Evolutionary conservation across 2,888 invertebrate genomes (phyloP), one percentile per base, ranked within the genome.

Genomic region (Oscheius sp.): DNA sequence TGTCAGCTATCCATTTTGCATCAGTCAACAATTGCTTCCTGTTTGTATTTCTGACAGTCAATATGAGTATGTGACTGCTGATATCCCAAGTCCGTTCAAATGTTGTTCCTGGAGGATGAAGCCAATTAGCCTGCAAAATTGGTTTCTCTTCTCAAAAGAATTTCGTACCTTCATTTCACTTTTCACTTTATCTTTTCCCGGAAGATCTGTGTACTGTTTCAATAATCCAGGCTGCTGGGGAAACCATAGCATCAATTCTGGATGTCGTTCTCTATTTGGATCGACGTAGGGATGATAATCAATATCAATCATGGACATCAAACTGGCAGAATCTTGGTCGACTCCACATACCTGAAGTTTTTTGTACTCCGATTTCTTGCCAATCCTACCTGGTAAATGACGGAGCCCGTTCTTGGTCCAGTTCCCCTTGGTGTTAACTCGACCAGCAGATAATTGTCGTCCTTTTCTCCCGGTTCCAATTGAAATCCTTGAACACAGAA

Each of bases 1-100:
- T 55, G 23, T 55, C 55, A 6, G 55, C 55, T 5, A 55, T 55
- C 55, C 55, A 55, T 55, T 55, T 55, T 3, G 55, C 55, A 55
- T 55, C 55, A 18, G 21, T 13, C 13, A 55, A 13, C 6, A 55
- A 21, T 25, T 55, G 23, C 5, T 55, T 6, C 13, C 55, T 7
- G 55, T 55, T 55, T 23, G 21, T 3, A 55, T 55, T 55, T 3
- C 2, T 13, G 5, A 55, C 23, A 6, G 55, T 55, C 13, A 55
- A 25, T 2, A 55, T 55, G 23, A 55, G 25, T 5, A 55, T 55
- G 13, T 25, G 21, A 3, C 5, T 13, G 23, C 21, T 21, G 21
- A 55, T 25, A 55, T 55, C 25, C 55, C 23, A 18, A 3, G 23
- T 16, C 5, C 21, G 16, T 3, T 55, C 55, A 21, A 55, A 21